Percentiles rank a stretch among this genome's conserved stretches.
These are phyloP conservation scores for Falco punctatus DNA, from an alignment of 2,113 vertebrate species.

Conservation along the genomic window DNA sequence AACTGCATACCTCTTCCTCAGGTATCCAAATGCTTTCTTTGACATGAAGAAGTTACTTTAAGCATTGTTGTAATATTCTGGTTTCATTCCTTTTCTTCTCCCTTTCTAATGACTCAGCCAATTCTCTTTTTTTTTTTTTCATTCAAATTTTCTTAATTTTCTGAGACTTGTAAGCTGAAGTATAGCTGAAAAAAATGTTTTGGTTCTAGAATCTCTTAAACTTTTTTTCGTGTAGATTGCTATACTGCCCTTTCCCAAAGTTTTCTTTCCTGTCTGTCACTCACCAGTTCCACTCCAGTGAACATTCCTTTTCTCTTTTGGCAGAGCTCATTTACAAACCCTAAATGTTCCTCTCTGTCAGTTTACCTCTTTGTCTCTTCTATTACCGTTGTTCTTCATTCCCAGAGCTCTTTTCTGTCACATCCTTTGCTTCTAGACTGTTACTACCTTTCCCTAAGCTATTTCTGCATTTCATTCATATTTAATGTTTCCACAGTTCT, in stretches of 20 bases:
- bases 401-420: conserved; percentile 62
- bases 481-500: conserved; percentile 65
- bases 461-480: conserved; percentile 68
- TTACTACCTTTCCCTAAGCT: conserved; percentile 61
- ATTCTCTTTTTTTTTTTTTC: not conserved
- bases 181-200: not conserved
- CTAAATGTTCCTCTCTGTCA: conserved; percentile 50
- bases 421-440: conserved; percentile 58
- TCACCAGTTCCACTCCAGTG: conserved; percentile 6
- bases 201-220: not conserved
- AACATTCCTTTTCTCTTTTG: conserved; percentile 37
- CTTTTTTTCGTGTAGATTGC: not conserved
- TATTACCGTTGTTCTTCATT: conserved; percentile 19
- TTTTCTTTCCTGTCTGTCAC: conserved; percentile 17
- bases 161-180: not conserved
- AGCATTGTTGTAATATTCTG: not conserved
- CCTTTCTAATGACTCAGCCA: not conserved
- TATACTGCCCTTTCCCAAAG: not conserved
- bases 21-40: not conserved
- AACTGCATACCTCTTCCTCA: not conserved
- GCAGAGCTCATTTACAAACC: conserved; percentile 58
- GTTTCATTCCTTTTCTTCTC: not conserved
- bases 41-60: not conserved
- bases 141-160: not conserved
- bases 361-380: conserved; percentile 54